Evolutionary conservation across 2,113 vertebrate genomes (phyloP), one percentile per base, ranked within the genome.

Genomic region (Chlamydotis undulata): DNA sequence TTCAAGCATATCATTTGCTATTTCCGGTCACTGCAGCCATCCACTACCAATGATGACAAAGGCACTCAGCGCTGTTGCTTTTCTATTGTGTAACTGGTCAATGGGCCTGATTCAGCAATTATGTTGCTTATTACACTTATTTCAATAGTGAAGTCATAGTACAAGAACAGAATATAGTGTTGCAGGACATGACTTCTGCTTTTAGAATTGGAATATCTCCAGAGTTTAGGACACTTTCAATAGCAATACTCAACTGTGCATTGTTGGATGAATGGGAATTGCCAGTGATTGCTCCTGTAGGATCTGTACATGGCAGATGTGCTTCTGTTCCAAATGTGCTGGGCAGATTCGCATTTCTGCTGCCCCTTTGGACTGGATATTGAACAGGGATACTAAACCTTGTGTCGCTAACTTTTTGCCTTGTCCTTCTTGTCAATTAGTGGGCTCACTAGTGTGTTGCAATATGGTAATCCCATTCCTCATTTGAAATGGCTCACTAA

Each of bases 241-340:
- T 6, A 60, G 25, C 19, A 81, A 22, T 41, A 37, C 7, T 61
- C 2, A 2, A 5, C 7, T 3, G 1, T 8, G 16, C 9, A 12
- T 19, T 84, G 59, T 7, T 69, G 74, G 9, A 9, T 16, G 2
- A 7, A 3, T 24, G 6, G 19, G 18, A 5, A 59, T 24, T 55
- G 12, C 7, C 55, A 64, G 25, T 6, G n/a, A 19, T 13, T 70
- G 9, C 57, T 83, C 14, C 47, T 45, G 3, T 14, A 52, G 63
- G 25, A 64, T 8, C 31, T 68, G 24, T n/a, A 47, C 10, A 9
- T 37, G 35, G 33, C 56, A 63, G 31, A 28, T 2, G 0, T 76
- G 22, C 17, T 77, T 55, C 39, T 43, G 22, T n/a, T 91, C 43
- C n/a, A 59, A 33, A 22, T 43, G 12, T 75, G 37, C 14, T 50